Base-by-base conservation (phyloP, 2,888 invertebrate species). In the Torymus texanus region DNA sequence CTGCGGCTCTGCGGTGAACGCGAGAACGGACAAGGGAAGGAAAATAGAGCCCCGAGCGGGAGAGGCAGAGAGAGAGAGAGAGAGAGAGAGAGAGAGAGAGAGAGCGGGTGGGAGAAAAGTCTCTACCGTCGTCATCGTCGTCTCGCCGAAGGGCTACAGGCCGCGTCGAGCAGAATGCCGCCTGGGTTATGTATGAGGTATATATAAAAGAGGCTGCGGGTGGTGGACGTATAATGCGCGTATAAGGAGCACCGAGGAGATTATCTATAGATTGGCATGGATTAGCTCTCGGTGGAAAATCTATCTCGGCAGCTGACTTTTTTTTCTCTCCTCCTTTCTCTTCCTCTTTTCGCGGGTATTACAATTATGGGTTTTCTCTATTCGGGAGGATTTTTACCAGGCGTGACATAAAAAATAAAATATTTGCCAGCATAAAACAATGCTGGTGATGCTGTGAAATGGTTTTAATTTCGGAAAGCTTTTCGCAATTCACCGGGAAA, bases 191-290 rank as follows among this genome's bases (percentile, higher is more conserved):
- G 55, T n/a, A 41, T 8, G 10, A n/a, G 50, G 29, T 24, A 18
- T 59, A 67, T n/a, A 61, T 41, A 41, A 41, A 41, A 41, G 41
- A 41, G 41, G 41, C 41, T 41, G 41, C 8, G 8, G 29, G 29
- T 29, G 29, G 29, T 24, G 16, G 68, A 70, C 51, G 29, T 66
- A 41, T 74, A 56, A 78, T 68, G 73, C 56, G 55, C 62, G 56
- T 55, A 18, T 41, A 58, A 16, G 53, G 74, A 78, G 74, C 70
- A 18, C 1, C 12, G 61, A 62, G 24, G 65, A 41, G 71, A 78
- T 72, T 68, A 72, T 75, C 72, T 67, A 18, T 67, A 62, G 66
- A 75, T 79, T 67, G 75, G 16, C 5, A 21, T 58, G 67, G 68
- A 77, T 80, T 76, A 74, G 68, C 67, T 41, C 41, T 41, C 18